Percentiles rank a stretch among this genome's conserved stretches.
phyloP scores from a whole-genome alignment of 2,797 vertebrate genomes.

The Peromyscus melanophrys region DNA sequence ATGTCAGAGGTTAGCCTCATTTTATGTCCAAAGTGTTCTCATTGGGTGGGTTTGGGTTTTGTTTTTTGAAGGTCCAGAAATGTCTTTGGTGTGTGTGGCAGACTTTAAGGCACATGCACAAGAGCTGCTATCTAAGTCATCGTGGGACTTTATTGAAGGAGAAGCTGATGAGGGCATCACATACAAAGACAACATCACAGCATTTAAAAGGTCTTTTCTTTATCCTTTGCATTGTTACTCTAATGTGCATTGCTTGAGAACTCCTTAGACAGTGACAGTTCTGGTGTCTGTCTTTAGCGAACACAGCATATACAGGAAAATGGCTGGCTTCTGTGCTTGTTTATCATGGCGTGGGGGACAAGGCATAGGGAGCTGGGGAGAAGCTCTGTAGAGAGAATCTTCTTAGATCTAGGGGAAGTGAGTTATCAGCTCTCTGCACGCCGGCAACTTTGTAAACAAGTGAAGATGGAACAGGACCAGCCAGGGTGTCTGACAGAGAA shows the following conservation, averaged over 20 bases:
- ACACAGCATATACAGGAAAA: neutral
- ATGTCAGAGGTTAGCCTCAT: neutral
- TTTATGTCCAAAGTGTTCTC: neutral
- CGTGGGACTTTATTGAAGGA: slow-evolving; percentile 96
- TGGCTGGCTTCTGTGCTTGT: neutral
- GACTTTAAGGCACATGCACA: slow-evolving; percentile 95
- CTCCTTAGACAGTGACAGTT: neutral
- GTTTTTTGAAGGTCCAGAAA: slow-evolving; percentile 85
- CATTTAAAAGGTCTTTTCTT: slow-evolving; percentile 93
- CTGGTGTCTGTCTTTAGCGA: neutral
- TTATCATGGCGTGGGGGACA: accelerated
- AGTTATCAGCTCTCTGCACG: neutral
- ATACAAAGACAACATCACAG: slow-evolving; percentile 94
- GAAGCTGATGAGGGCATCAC: slow-evolving; percentile 95
- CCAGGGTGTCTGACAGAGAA: neutral
- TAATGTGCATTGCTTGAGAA: neutral
- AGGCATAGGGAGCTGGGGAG: neutral
- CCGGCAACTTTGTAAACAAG: neutral
- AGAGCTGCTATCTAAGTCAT: slow-evolving; percentile 93
- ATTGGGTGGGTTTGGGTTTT: neutral
- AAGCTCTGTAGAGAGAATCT: neutral
- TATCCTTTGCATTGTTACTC: neutral
- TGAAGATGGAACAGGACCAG: neutral
- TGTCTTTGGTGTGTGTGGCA: slow-evolving; percentile 95
- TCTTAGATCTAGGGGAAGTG: neutral